These are phyloP conservation scores for Teleogryllus occipitalis DNA, from an alignment of 1,140 invertebrate genomes.

Conservation along the genomic window DNA sequence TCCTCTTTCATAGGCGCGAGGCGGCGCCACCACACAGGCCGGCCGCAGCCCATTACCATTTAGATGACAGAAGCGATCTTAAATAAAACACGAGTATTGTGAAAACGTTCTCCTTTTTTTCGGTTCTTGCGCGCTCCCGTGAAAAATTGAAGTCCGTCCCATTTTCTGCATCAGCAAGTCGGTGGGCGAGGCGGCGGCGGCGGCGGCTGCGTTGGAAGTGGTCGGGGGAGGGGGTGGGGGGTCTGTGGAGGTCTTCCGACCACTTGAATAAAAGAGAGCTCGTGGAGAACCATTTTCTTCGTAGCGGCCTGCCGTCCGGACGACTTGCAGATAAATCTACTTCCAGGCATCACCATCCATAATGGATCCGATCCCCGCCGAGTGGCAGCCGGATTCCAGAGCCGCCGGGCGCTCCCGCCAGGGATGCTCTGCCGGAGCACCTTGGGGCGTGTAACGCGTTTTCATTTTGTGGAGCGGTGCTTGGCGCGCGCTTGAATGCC, in stretches of 20 bases:
- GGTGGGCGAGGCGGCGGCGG: no score
- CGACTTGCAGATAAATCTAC: neutral
- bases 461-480: no score
- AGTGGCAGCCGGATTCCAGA: neutral
- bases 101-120: neutral
- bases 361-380: neutral
- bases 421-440: no score
- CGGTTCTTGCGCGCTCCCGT: neutral
- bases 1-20: neutral
- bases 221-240: no score
- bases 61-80: neutral
- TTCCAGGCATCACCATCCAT: neutral
- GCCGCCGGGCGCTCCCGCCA: no score
- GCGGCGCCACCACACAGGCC: neutral
- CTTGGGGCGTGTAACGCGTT: no score
- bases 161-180: neutral
- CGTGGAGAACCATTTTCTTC: neutral
- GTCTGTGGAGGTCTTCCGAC: neutral
- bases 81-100: neutral
- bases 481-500: no score
- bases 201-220: no score
- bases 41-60: neutral
- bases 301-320: neutral
- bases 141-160: constrained; percentile 3
- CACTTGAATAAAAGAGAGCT: neutral